Evolutionary conservation across 92 coral and sea anemone genomes (phyloP).

Genomic region (Epizoanthus illoricatus): DNA sequence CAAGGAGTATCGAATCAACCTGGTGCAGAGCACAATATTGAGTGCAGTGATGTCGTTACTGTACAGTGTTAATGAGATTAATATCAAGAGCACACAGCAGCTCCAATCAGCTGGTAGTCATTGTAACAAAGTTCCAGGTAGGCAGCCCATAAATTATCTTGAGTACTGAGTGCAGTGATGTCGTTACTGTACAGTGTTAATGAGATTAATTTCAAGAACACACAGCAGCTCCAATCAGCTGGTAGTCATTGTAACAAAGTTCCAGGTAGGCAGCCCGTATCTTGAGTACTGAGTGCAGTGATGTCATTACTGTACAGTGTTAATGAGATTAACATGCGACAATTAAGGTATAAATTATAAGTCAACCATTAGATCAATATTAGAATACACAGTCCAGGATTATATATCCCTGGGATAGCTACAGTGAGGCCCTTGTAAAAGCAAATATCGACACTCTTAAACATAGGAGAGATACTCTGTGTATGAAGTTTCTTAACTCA

Average conservation of each 20-base stretch:
- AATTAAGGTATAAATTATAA: too few species aligned
- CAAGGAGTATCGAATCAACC: slow-evolving; percentile 58
- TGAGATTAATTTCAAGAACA: slow-evolving; percentile 43
- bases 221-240: slow-evolving; percentile 44
- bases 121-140: slow-evolving; percentile 28
- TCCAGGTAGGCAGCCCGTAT: neutral
- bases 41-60: slow-evolving; percentile 73
- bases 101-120: slow-evolving; percentile 27
- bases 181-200: slow-evolving; percentile 74
- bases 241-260: slow-evolving; percentile 13
- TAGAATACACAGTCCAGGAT: too few species aligned
- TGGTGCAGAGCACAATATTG: slow-evolving; percentile 57
- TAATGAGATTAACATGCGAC: slow-evolving; percentile 57
- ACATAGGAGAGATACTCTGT: too few species aligned
- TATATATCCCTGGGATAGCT: too few species aligned
- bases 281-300: slow-evolving; percentile 58
- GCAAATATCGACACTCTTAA: too few species aligned
- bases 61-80: slow-evolving; percentile 62
- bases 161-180: slow-evolving; percentile 60
- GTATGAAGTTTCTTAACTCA: too few species aligned
- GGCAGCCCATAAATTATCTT: too few species aligned
- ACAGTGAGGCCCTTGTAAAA: too few species aligned
- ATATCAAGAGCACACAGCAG: slow-evolving; percentile 51
- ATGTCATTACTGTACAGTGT: slow-evolving; percentile 69
- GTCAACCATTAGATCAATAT: too few species aligned